These are phyloP conservation scores for Xanthorhoe spadicearia DNA, from an alignment of 2,888 invertebrate genomes.

Conservation along the genomic window DNA sequence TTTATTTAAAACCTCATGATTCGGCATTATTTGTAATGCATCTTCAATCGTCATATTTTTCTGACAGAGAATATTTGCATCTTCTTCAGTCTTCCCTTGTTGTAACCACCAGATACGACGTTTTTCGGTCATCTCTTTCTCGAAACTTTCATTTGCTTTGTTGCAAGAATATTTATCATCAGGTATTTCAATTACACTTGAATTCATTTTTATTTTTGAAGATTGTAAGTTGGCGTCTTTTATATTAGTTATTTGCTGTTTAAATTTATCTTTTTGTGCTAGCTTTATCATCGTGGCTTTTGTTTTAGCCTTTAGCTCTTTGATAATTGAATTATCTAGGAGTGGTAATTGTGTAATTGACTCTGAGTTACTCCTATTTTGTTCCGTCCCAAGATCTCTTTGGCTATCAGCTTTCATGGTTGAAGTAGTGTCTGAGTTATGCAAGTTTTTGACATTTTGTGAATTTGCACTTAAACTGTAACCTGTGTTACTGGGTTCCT, in stretches of 20 bases:
- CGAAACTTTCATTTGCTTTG: neutral
- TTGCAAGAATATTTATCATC: constrained; percentile 3
- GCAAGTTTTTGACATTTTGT: neutral
- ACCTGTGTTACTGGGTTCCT: neutral
- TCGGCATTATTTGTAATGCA: neutral
- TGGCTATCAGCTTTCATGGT: neutral
- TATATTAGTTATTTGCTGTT: neutral
- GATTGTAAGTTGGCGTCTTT: neutral
- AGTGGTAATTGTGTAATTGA: neutral
- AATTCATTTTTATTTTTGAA: neutral
- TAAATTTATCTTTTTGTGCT: neutral
- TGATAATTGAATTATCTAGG: neutral
- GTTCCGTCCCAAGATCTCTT: neutral
- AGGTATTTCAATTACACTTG: constrained; percentile 1
- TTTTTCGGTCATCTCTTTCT: neutral
- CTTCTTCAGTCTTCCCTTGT: constrained; percentile 22
- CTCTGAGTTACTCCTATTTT: constrained; percentile 9
- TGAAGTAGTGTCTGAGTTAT: neutral
- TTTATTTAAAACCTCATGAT: neutral
- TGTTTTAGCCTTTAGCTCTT: constrained; percentile 1
- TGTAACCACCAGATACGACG: constrained; percentile 12
- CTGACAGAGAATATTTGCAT: constrained; percentile 11
- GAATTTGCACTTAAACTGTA: neutral
- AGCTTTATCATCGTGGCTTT: neutral
- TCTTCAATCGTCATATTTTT: constrained; percentile 12